Evolutionary conservation across 2,113 vertebrate genomes (phyloP).

Genomic region (Megaceryle torquata): DNA sequence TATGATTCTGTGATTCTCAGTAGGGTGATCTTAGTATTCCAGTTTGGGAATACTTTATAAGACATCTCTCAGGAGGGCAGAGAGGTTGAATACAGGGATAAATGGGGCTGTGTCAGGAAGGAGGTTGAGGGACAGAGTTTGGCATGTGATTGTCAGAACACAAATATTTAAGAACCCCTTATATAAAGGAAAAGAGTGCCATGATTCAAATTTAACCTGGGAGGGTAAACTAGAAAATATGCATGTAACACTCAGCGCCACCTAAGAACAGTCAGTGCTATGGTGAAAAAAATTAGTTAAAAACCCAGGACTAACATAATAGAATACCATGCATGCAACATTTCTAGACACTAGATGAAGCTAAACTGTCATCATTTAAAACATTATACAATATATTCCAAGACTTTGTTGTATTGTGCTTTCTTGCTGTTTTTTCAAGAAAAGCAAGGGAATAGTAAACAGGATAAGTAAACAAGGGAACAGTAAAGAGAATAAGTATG

Average conservation of each 20-base stretch:
- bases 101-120: neutral
- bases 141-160: neutral
- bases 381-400: neutral
- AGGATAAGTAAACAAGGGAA: too few relatives aligned
- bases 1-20: neutral
- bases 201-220: neutral
- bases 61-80: neutral
- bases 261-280: neutral
- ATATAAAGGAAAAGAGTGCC: neutral
- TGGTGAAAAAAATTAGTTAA: neutral
- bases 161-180: neutral
- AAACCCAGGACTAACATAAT: neutral
- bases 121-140: neutral
- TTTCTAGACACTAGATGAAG: neutral
- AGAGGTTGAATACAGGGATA: neutral
- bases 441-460: neutral
- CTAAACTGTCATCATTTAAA: neutral
- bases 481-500: neutral
- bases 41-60: neutral
- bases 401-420: neutral
- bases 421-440: neutral
- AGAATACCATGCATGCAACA: neutral
- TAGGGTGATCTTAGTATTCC: neutral
- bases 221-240: neutral
- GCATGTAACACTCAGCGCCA: neutral